Percentiles rank a stretch among this genome's conserved stretches.
phyloP scores from a whole-genome alignment of 92 coral and sea anemone species.

The Siderastrea siderea region DNA sequence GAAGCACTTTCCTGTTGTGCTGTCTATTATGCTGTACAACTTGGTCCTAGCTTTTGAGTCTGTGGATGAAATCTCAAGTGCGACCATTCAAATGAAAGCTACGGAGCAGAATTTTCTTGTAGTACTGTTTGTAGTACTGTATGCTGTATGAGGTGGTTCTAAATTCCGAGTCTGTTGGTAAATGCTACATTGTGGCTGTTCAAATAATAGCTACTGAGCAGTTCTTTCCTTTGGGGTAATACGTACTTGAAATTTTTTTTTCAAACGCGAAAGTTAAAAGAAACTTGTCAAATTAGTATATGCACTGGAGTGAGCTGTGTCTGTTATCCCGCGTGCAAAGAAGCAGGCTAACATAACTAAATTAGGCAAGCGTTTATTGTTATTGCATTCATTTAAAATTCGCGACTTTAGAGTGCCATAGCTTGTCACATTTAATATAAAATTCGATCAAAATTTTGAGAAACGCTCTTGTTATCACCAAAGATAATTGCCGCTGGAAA shows the following conservation, averaged over 20 bases:
- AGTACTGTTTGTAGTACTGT: too few species aligned
- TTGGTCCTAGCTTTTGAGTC: too few species aligned
- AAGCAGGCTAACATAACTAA: neutral
- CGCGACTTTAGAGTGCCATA: slow-evolving; percentile 1
- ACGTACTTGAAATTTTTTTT: too few species aligned
- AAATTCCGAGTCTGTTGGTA: too few species aligned
- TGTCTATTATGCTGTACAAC: too few species aligned
- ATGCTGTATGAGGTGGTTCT: too few species aligned
- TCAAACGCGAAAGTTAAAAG: too few species aligned
- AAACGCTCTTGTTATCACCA: neutral
- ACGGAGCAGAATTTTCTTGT: too few species aligned
- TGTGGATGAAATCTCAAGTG: too few species aligned
- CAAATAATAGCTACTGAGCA: neutral
- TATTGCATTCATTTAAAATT: neutral
- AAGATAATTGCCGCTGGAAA: neutral
- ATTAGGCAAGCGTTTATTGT: neutral
- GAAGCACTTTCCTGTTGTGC: too few species aligned
- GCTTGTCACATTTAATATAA: slow-evolving; percentile 32
- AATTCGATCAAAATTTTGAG: slow-evolving; percentile 1
- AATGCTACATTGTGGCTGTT: neutral
- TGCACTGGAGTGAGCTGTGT: neutral
- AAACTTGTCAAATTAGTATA: too few species aligned
- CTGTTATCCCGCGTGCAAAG: neutral
- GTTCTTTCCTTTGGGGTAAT: neutral
- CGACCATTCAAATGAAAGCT: too few species aligned